Percentiles rank a stretch among this genome's conserved stretches.
These are phyloP conservation scores for Galagoides demidoff DNA, from an alignment of 2,797 vertebrate genomes.

Conservation along the genomic window DNA sequence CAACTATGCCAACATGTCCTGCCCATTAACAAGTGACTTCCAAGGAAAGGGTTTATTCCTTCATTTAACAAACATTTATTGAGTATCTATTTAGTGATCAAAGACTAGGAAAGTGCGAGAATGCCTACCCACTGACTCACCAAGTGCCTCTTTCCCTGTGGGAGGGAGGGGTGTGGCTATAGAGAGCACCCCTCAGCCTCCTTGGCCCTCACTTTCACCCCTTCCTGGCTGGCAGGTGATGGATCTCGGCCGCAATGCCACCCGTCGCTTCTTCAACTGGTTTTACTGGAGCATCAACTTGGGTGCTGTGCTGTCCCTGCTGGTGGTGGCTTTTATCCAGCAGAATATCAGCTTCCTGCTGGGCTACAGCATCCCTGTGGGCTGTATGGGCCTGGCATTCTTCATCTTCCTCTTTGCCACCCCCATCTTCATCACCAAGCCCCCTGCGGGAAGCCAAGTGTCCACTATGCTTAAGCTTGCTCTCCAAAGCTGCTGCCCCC, in stretches of 20 bases:
- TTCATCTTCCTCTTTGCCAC: constrained; percentile 82
- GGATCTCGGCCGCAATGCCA: constrained; percentile 66
- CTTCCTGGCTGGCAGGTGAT: constrained; percentile 75
- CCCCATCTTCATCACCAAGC: constrained; percentile 82
- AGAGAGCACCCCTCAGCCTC: not conserved
- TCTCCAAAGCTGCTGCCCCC: constrained; percentile 71
- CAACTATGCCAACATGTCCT: constrained; percentile 4
- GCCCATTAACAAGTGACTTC: not conserved
- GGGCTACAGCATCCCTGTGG: constrained; percentile 72
- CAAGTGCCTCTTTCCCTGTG: not conserved
- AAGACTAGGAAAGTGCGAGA: not conserved
- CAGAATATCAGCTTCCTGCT: constrained; percentile 83
- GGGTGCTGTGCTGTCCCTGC: constrained; percentile 80
- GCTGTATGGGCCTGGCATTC: constrained; percentile 79
- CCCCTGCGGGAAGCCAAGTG: constrained; percentile 83
- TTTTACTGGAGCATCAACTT: constrained; percentile 86
- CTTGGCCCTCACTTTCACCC: not conserved
- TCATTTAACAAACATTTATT: not conserved
- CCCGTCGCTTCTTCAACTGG: constrained; percentile 85
- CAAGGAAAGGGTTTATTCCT: not conserved
- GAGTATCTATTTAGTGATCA: not conserved
- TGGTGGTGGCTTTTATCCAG: constrained; percentile 84
- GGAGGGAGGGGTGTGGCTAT: not conserved
- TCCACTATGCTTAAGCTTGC: constrained; percentile 79
- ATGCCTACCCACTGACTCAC: not conserved